phyloP scores from a whole-genome alignment of 2,888 invertebrate species.

The Spodoptera exigua region DNA sequence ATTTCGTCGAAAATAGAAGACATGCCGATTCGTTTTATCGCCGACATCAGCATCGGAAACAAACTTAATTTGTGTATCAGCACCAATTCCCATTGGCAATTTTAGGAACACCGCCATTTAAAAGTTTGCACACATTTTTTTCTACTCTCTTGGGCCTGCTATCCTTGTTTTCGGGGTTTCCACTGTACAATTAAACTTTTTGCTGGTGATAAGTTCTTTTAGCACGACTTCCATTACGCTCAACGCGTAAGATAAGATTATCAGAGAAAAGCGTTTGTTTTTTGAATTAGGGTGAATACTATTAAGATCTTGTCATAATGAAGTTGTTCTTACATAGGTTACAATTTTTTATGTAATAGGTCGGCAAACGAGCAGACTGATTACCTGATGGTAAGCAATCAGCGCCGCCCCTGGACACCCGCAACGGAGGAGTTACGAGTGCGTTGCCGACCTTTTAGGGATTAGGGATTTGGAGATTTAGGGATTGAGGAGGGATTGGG shows the following conservation, averaged over 20 bases:
- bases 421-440: no score
- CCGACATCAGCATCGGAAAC: slow-evolving; percentile 20
- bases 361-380: no score
- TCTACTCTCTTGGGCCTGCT: slow-evolving; percentile 32
- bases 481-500: no score
- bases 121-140: slow-evolving; percentile 68
- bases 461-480: no score
- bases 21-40: slow-evolving; percentile 31
- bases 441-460: no score
- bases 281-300: neutral
- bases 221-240: slow-evolving; percentile 37
- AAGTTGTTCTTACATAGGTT: no score
- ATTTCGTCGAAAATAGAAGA: slow-evolving; percentile 15
- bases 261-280: neutral
- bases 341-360: no score
- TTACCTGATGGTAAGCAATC: no score
- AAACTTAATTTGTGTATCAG: slow-evolving; percentile 46
- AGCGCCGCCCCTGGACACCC: no score
- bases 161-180: slow-evolving; percentile 38
- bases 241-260: neutral
- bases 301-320: no score
- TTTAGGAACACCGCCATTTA: slow-evolving; percentile 56
- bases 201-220: slow-evolving; percentile 66
- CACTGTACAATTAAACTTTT: slow-evolving; percentile 71
- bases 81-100: slow-evolving; percentile 43